A percentile compares a stretch with the other conserved stretches of the same genome.
Conservation (phyloP, 2,888 invertebrate genomes). For the Troides helena region DNA sequence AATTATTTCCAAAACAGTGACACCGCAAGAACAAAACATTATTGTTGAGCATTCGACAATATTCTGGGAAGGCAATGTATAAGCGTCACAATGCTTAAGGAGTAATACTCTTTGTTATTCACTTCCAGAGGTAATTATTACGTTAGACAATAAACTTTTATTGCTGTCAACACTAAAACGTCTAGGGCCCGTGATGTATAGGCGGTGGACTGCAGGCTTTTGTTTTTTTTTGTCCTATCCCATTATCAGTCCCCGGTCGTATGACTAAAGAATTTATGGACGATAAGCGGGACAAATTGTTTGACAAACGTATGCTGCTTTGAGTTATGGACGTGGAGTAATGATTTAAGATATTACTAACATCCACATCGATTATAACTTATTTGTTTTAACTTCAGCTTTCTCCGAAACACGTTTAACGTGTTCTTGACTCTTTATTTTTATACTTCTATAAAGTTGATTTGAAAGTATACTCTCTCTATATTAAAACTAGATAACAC, state of each 20-base stretch:
- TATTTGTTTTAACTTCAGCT: too few species aligned
- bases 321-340: constrained; percentile 4
- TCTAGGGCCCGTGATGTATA: constrained; percentile 23
- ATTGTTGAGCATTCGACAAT: constrained; percentile 36
- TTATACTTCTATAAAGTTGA: too few species aligned
- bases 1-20: constrained; percentile 63
- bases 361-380: not conserved
- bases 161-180: constrained; percentile 32
- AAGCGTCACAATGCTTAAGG: constrained; percentile 33
- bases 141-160: constrained; percentile 25
- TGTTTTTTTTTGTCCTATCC: constrained; percentile 18
- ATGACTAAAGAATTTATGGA: constrained; percentile 16
- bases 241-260: constrained; percentile 11
- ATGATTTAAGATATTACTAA: constrained; percentile 19
- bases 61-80: constrained; percentile 52
- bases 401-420: too few species aligned
- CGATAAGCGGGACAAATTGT: constrained; percentile 28
- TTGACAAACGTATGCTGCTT: constrained; percentile 13
- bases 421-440: too few species aligned
- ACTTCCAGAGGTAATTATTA: constrained; percentile 25
- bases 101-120: constrained; percentile 31
- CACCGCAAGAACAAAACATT: constrained; percentile 56
- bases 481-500: too few species aligned
- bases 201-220: constrained; percentile 5
- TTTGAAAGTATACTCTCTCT: too few species aligned